Conservation (phyloP, 2,113 vertebrate genomes). For the Salvelinus fontinalis region DNA sequence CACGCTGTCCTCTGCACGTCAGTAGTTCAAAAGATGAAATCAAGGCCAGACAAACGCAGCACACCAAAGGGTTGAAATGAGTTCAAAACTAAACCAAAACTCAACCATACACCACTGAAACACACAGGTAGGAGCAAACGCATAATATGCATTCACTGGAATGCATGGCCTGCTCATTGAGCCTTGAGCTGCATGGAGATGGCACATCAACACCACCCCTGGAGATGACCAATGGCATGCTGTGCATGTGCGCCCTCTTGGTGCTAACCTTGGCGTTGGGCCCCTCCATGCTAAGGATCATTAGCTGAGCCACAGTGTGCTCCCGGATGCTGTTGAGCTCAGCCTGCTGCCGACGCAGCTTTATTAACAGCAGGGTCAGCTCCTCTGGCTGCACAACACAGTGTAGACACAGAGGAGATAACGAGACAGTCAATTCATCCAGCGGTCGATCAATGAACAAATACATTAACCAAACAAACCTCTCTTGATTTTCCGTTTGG, state of each 20-base stretch:
- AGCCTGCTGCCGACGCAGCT: conserved; percentile 96
- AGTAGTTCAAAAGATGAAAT: background rate
- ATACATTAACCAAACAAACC: too few species aligned
- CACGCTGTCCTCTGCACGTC: background rate
- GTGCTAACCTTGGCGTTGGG: conserved; percentile 96
- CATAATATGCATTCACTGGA: background rate
- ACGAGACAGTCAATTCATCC: background rate
- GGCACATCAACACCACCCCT: conserved; percentile 49
- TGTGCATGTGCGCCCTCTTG: too few species aligned
- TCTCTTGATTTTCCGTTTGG: too few species aligned
- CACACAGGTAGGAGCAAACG: background rate
- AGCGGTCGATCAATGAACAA: background rate
- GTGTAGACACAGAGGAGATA: background rate
- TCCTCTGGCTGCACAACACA: conserved; percentile 89
- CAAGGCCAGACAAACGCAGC: background rate
- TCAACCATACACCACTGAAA: background rate
- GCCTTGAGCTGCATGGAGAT: conserved; percentile 29
- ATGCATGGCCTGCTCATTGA: background rate
- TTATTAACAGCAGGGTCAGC: conserved; percentile 97
- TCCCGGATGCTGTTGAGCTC: conserved; percentile 95
- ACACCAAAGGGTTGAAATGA: background rate
- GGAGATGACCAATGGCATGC: background rate
- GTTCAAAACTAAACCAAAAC: background rate
- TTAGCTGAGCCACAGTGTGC: conserved; percentile 91
- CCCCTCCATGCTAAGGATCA: conserved; percentile 90